phyloP scores from a whole-genome alignment of 1,140 invertebrate genomes.

The Papilio polytes region DNA sequence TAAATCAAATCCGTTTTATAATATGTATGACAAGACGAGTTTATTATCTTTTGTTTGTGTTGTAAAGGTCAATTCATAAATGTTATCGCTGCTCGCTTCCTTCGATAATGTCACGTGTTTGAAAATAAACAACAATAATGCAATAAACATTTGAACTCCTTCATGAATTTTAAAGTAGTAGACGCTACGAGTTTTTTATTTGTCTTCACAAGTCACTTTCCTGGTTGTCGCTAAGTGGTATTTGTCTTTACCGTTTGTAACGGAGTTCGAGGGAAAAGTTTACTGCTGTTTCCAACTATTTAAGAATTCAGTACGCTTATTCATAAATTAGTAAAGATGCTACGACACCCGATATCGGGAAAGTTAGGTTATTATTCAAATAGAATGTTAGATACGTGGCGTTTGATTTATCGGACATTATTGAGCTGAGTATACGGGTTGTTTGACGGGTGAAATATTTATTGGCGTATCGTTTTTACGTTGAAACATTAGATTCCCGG shows the following conservation, averaged over 20 bases:
- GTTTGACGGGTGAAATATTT: constrained; percentile 64
- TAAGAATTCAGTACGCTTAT: constrained; percentile 41
- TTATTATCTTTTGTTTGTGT: constrained; percentile 30
- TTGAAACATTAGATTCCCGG: constrained; percentile 65
- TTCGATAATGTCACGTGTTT: constrained; percentile 23
- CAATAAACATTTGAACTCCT: constrained; percentile 37
- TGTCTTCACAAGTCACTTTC: constrained; percentile 50
- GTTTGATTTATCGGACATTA: constrained; percentile 53
- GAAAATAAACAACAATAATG: constrained; percentile 11
- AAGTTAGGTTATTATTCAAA: constrained; percentile 46
- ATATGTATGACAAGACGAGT: not conserved
- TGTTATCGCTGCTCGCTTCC: constrained; percentile 14
- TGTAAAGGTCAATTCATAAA: constrained; percentile 29
- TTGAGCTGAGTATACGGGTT: constrained; percentile 40
- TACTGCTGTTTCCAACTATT: constrained; percentile 21
- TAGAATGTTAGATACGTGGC: constrained; percentile 49
- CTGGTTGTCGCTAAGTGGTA: constrained; percentile 40
- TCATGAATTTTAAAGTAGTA: constrained; percentile 45
- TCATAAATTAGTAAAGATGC: constrained; percentile 57
- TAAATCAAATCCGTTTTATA: not conserved
- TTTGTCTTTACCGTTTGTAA: constrained; percentile 42
- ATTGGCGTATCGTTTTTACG: constrained; percentile 69
- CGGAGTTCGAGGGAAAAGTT: constrained; percentile 35
- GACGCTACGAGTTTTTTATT: constrained; percentile 51
- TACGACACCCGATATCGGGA: constrained; percentile 49